Percentiles rank a stretch among this genome's conserved stretches.
phyloP scores from a whole-genome alignment of 2,113 vertebrate species.

The Notarius lentiginosus region DNA sequence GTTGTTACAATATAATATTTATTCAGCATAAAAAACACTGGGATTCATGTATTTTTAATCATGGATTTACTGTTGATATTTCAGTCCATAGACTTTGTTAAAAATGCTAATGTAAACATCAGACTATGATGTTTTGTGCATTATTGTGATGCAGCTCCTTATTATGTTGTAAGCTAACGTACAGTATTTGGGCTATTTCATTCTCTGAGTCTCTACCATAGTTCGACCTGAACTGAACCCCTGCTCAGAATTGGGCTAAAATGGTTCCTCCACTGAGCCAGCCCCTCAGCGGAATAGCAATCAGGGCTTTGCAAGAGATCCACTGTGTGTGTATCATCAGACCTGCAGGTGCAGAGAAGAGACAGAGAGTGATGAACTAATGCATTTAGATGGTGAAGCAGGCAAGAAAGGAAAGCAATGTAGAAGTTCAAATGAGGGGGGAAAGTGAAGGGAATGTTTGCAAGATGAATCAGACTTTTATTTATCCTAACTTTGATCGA shows the following conservation, averaged over 20 bases:
- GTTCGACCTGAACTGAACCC: slow-evolving; percentile 19
- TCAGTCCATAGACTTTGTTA: background rate
- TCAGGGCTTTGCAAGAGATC: slow-evolving; percentile 41
- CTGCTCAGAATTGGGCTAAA: slow-evolving; percentile 30
- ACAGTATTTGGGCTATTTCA: background rate
- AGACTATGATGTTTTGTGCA: background rate
- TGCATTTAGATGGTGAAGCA: background rate
- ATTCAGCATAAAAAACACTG: background rate
- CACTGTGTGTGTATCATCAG: slow-evolving; percentile 39
- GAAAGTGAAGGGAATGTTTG: background rate
- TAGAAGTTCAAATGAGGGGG: background rate
- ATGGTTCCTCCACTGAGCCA: slow-evolving; percentile 9
- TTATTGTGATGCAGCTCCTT: background rate
- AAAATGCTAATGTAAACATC: background rate
- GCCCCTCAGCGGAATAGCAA: slow-evolving; percentile 55
- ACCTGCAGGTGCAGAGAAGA: slow-evolving; percentile 48
- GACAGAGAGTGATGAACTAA: slow-evolving; percentile 6
- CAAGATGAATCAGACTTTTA: background rate
- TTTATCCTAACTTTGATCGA: background rate
- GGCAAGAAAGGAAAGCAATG: background rate
- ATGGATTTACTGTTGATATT: background rate
- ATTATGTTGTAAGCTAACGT: background rate
- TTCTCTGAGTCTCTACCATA: background rate
- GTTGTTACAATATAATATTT: background rate
- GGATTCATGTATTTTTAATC: background rate